Evolutionary conservation across 64 coral and sea anemone genomes (phyloP), one percentile per base, ranked within the genome.

Genomic region (Pachyseris speciosa): DNA sequence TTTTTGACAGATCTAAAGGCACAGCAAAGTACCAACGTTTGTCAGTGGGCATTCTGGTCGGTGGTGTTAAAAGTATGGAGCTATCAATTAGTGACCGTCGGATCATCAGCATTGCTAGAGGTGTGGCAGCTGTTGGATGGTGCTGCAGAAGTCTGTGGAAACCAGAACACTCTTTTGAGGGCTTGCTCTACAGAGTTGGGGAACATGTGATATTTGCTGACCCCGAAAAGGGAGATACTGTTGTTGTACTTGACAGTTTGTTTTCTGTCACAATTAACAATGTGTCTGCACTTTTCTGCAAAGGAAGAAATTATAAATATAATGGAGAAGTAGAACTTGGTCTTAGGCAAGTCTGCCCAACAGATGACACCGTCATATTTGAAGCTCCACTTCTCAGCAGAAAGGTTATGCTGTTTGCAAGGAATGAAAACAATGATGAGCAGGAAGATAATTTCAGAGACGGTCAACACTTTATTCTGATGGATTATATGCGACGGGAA

Each of bases 161-260:
- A 53, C 84, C 84, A 86, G 28, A 71, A 31, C 84, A 86, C 41
- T 72, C 84, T 70, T 86, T 72, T 72, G 34, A 86, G 70, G 84
- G 84, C 27, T 24, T 72, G n/a, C 42, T 34, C 48, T 86, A 86
- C 84, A 86, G 84, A 86, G 84, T 87, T 87, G n/a, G 86, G 25
- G 72, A 95, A 80, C 67, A 39, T 34, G 88, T 71, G 68, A 71
- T 71, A 4, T 40, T 40, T 71, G 68, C 68, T 71, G 68, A 71
- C 17, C 68, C 68, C 20, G 68, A 71, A 33, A 71, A 71, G 68
- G 68, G 68, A 71, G 68, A 71, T 17, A 68, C 65, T 68, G 68
- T 71, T 71, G 68, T 6, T 71, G 1, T 71, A 71, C 68, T 71
- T 0, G 68, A 71, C 0, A 41, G 68, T 71, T 71, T 71, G 68